Evolutionary conservation across 2,888 invertebrate species (phyloP).

Genomic region (Argyresthia albistria): DNA sequence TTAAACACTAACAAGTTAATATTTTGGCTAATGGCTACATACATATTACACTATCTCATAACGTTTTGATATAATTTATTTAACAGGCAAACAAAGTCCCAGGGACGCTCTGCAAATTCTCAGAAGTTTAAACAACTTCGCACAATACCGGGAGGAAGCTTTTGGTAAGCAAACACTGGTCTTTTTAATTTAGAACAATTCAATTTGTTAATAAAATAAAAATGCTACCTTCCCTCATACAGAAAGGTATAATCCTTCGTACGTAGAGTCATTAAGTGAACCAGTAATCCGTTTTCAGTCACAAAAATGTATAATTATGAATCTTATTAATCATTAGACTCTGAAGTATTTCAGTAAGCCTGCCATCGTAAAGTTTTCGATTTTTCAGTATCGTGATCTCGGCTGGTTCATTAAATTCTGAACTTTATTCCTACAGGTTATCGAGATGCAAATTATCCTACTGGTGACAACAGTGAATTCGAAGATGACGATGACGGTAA

Average conservation of each 20-base stretch:
- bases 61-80: slow-evolving; percentile 9
- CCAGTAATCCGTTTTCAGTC: no score
- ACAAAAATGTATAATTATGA: no score
- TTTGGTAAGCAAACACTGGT: slow-evolving; percentile 33
- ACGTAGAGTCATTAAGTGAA: no score
- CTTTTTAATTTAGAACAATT: background rate
- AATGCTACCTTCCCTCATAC: no score
- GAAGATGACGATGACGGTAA: slow-evolving; percentile 60
- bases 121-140: slow-evolving; percentile 50
- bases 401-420: background rate
- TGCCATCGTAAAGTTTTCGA: no score
- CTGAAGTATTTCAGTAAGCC: no score
- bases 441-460: slow-evolving; percentile 41
- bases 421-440: slow-evolving; percentile 25
- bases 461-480: slow-evolving; percentile 45
- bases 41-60: no score
- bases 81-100: slow-evolving; percentile 38
- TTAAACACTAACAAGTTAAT: background rate
- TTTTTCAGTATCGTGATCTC: background rate
- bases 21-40: no score
- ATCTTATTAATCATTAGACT: no score
- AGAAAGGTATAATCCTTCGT: no score
- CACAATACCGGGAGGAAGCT: slow-evolving; percentile 48
- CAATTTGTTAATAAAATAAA: no score
- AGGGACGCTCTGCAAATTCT: slow-evolving; percentile 54